phyloP scores from a whole-genome alignment of 2,888 invertebrate species.

The Diachrysia chrysitis region DNA sequence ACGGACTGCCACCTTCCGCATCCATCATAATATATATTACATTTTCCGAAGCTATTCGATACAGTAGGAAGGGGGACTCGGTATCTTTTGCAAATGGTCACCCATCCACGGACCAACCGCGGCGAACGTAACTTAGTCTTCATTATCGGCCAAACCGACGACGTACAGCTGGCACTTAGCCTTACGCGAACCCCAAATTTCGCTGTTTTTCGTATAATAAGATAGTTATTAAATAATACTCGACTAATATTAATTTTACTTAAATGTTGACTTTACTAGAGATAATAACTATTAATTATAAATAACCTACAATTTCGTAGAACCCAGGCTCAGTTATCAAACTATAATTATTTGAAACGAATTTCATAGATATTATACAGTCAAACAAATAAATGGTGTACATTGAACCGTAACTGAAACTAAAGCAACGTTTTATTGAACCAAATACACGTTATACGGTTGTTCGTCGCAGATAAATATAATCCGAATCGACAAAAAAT shows the following conservation, averaged over 20 bases:
- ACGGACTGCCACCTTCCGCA: no score
- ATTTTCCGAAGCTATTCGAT: no score
- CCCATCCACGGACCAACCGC: no score
- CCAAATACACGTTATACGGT: not conserved
- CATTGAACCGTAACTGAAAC: not conserved
- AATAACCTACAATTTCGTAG: not conserved
- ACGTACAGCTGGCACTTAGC: no score
- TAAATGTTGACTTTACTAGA: not conserved
- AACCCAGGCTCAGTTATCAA: not conserved
- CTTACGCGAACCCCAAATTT: no score
- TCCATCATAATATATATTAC: no score
- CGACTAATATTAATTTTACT: not conserved
- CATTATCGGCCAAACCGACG: no score
- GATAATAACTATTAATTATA: no score
- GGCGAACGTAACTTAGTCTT: no score
- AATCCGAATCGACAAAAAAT: not conserved
- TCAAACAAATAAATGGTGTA: constrained; percentile 1
- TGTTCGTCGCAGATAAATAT: not conserved
- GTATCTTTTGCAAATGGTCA: no score
- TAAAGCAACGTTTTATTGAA: not conserved
- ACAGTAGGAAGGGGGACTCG: no score
- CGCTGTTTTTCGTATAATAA: no score
- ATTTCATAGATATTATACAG: constrained; percentile 4
- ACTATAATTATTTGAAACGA: constrained; percentile 2
- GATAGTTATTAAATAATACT: not conserved